A percentile compares a stretch with the other conserved stretches of the same genome.
Evolutionary conservation across 2,113 vertebrate species (phyloP).

Genomic region (Peucedramus taeniatus): DNA sequence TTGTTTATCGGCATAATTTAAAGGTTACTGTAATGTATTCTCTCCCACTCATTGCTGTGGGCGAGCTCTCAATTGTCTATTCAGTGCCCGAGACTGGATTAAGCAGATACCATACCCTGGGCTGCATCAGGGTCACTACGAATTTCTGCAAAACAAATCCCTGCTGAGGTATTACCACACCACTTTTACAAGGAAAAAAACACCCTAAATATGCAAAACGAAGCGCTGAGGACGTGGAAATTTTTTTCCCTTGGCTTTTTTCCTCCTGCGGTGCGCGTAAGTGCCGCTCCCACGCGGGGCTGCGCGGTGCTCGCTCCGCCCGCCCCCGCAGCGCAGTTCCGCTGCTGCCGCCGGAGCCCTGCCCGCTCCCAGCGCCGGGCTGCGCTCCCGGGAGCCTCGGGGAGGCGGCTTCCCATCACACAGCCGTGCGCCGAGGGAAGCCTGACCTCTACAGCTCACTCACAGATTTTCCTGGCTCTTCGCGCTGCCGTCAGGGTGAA

Average conservation of each 20-base stretch:
- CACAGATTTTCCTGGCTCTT: background rate
- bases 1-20: background rate
- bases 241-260: no score
- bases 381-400: no score
- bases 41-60: background rate
- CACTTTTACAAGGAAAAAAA: background rate
- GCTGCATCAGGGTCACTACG: background rate
- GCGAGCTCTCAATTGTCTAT: background rate
- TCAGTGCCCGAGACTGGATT: background rate
- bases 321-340: background rate
- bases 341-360: background rate
- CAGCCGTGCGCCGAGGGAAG: background rate
- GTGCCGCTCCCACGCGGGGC: background rate
- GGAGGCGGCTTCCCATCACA: rapidly evolving
- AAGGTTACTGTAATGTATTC: background rate
- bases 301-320: background rate
- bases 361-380: background rate
- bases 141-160: background rate
- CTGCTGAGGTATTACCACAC: background rate
- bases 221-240: background rate
- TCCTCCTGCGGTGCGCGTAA: rapidly evolving
- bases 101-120: background rate
- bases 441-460: conserved; percentile 64
- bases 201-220: rapidly evolving
- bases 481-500: background rate